Evolutionary conservation across 1,140 invertebrate species (phyloP).

Genomic region (Acromyrmex echinatior): DNA sequence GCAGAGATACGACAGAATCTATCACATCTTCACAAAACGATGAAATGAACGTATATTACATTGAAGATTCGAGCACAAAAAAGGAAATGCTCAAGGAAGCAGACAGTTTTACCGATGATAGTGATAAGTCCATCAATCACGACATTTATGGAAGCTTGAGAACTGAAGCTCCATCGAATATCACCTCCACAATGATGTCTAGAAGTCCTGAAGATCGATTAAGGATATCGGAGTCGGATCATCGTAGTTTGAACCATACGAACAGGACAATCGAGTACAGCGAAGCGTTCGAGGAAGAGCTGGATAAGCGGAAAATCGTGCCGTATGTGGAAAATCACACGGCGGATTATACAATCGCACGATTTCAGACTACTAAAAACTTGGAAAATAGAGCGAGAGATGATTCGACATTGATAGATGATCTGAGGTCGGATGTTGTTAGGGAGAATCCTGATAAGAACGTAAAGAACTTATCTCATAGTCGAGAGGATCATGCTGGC

Average conservation of each 20-base stretch:
- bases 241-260: neutral
- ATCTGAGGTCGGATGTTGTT: neutral
- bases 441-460: conserved; percentile 24
- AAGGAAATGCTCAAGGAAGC: conserved; percentile 9
- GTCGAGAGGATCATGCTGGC: conserved; percentile 12
- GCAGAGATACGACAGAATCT: conserved; percentile 61
- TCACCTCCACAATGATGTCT: conserved; percentile 39
- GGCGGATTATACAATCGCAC: conserved; percentile 31
- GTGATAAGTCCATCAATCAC: conserved; percentile 43
- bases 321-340: conserved; percentile 59
- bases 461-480: conserved; percentile 29
- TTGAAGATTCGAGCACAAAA: conserved; percentile 60
- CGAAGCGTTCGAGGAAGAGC: conserved; percentile 60
- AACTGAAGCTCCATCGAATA: conserved; percentile 26
- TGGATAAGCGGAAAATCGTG: conserved; percentile 43
- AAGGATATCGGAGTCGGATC: conserved; percentile 13
- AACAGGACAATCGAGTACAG: conserved; percentile 63
- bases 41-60: conserved; percentile 46
- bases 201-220: conserved; percentile 29
- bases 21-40: conserved; percentile 69
- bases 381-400: conserved; percentile 51
- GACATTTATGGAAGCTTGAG: conserved; percentile 21
- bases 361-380: conserved; percentile 18
- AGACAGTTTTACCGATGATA: conserved; percentile 11
- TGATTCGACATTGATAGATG: conserved; percentile 41